phyloP scores from a whole-genome alignment of 2,888 invertebrate genomes.

The Altica lythri region DNA sequence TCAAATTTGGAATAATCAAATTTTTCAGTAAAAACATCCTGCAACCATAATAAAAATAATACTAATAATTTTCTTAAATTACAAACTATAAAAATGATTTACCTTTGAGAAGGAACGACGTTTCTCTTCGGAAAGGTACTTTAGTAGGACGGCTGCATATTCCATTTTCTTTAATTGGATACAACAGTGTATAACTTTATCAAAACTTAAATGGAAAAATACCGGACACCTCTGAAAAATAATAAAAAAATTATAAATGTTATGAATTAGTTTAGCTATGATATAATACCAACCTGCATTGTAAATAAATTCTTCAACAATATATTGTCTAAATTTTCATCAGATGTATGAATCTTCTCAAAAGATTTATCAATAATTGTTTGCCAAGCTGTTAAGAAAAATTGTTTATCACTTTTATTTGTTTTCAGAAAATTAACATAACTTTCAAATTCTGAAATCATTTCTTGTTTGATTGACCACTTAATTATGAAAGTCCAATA shows the following conservation, averaged over 20 bases:
- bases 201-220: conserved; percentile 45
- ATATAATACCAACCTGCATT: conserved; percentile 43
- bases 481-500: conserved; percentile 47
- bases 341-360: conserved; percentile 22
- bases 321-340: conserved; percentile 31
- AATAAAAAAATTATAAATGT: conserved; percentile 9
- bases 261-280: background rate
- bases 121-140: conserved; percentile 43
- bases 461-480: conserved; percentile 39
- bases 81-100: too few species aligned
- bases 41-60: too few species aligned
- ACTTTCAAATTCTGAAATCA: conserved; percentile 44
- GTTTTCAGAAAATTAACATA: conserved; percentile 47
- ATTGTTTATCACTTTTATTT: conserved; percentile 42
- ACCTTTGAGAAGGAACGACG: too few species aligned
- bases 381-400: conserved; percentile 51
- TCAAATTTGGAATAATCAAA: too few species aligned
- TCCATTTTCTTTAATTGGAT: conserved; percentile 38
- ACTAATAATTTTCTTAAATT: too few species aligned
- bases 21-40: too few species aligned
- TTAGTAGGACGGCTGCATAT: conserved; percentile 45
- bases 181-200: conserved; percentile 42
- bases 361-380: conserved; percentile 45
- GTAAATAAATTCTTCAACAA: conserved; percentile 43
- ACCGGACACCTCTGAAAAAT: conserved; percentile 51